Conservation (phyloP, 1,140 invertebrate genomes). For the Bombus sibiricus region DNA sequence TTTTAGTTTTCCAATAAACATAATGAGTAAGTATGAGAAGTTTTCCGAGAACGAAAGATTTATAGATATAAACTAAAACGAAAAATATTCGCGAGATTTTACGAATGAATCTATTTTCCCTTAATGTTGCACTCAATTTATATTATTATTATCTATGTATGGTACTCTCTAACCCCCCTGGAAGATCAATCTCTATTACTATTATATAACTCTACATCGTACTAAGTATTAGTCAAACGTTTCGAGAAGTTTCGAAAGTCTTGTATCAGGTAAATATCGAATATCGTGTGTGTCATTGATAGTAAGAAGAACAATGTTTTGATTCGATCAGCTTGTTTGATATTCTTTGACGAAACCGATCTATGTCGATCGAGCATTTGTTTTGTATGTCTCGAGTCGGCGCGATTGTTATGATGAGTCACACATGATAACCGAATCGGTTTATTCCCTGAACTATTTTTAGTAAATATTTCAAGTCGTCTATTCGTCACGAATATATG, state of each 20-base stretch:
- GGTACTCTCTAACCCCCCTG: too few species aligned
- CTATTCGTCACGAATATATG: too few species aligned
- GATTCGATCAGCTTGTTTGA: not conserved
- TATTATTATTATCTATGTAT: not conserved
- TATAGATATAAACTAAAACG: not conserved
- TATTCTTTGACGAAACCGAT: not conserved
- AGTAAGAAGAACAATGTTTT: not conserved
- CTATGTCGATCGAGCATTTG: not conserved
- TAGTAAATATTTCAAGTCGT: not conserved
- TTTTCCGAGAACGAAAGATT: not conserved
- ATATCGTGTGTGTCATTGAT: not conserved
- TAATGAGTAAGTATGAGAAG: not conserved
- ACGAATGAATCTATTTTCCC: not conserved
- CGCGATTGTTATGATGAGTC: conserved; percentile 21
- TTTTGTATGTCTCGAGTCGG: not conserved
- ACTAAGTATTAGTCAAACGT: too few species aligned
- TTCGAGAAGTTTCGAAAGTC: too few species aligned
- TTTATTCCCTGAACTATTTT: not conserved
- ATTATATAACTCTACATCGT: not conserved
- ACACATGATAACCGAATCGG: not conserved
- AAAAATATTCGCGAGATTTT: not conserved
- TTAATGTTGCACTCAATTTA: not conserved
- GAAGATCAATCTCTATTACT: not conserved
- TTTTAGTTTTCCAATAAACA: too few species aligned
- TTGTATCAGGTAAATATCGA: not conserved